phyloP scores from a whole-genome alignment of 2,888 invertebrate genomes.

The Ichneumon xanthorius region DNA sequence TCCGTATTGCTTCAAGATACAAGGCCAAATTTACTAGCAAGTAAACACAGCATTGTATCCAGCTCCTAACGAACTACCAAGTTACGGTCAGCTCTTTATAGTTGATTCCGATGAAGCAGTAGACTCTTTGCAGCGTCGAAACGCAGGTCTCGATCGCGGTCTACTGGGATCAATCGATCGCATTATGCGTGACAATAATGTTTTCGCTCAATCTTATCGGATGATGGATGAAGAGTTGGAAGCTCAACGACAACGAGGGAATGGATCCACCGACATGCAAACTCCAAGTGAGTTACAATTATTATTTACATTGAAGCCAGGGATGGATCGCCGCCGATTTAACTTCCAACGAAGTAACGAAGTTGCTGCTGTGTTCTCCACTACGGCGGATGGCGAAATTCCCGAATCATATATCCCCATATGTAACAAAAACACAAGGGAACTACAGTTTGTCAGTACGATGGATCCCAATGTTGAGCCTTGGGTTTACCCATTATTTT shows the following conservation, averaged over 20 bases:
- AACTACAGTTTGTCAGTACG: slow-evolving; percentile 62
- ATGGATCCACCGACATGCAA: background rate
- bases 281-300: background rate
- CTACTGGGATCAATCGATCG: slow-evolving; percentile 13
- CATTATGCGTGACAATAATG: slow-evolving; percentile 42
- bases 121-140: background rate
- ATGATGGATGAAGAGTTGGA: slow-evolving; percentile 48
- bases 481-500: slow-evolving; percentile 60
- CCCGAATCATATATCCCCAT: slow-evolving; percentile 65
- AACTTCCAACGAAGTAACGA: slow-evolving; percentile 6
- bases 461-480: too few species aligned
- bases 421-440: slow-evolving; percentile 60
- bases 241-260: background rate
- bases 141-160: background rate
- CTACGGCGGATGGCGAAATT: slow-evolving; percentile 68
- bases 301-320: background rate
- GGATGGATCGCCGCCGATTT: slow-evolving; percentile 13
- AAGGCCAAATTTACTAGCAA: slow-evolving; percentile 60
- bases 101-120: slow-evolving; percentile 10
- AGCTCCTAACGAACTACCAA: slow-evolving; percentile 15
- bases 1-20: slow-evolving; percentile 32
- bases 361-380: slow-evolving; percentile 58
- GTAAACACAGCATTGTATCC: slow-evolving; percentile 45
- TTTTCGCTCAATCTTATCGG: slow-evolving; percentile 32
- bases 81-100: slow-evolving; percentile 27